Base-by-base conservation (phyloP, 1,140 invertebrate species). In the Gryllus bimaculatus region DNA sequence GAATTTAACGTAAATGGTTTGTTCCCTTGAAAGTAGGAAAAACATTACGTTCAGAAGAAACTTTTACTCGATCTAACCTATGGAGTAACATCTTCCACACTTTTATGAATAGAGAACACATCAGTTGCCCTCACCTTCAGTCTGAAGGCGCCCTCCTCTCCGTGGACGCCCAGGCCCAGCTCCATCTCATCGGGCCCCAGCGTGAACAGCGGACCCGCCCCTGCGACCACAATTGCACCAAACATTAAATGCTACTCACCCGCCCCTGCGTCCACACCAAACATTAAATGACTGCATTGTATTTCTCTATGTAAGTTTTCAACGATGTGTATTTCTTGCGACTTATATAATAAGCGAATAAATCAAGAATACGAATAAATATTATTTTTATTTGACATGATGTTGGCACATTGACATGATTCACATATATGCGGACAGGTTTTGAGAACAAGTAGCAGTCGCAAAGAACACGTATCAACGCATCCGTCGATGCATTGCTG, bases 131-230 rank as follows among this genome's bases (percentile, higher is more conserved):
- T 85, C 81, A 93, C 87, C 84, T 92, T 90, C 39, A 90, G 86
- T 83, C 91, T 90, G 80, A 89, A 88, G 15, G 93, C 91, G 26
- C 95, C 95, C n/a, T 93, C 92, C 86, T 97, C 95, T 0, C 95
- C 95, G 84, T 96, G 95, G 76, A 96, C 89, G 77, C 95, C 95
- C 39, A 95, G 88, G 1, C 95, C 95, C 10, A 96, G 86, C 86
- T 96, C 94, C 85, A 96, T 90, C 84, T 94, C 90, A 83, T 92
- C 91, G 1, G 85, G 78, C 10, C 86, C 86, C 48, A 96, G 85
- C 21, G 90, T 87, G 82, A 95, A 95, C 78, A 93, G 87, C 1
- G 89, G 88, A 2, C 85, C 85, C 47, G 82, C 81, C n/a, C 89
- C 89, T 80, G 26, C 2, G 81, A 82, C 78, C 47, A 79, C 49